Evolutionary conservation across 2,888 invertebrate genomes (phyloP).

Genomic region (Phytoseiulus persimilis): DNA sequence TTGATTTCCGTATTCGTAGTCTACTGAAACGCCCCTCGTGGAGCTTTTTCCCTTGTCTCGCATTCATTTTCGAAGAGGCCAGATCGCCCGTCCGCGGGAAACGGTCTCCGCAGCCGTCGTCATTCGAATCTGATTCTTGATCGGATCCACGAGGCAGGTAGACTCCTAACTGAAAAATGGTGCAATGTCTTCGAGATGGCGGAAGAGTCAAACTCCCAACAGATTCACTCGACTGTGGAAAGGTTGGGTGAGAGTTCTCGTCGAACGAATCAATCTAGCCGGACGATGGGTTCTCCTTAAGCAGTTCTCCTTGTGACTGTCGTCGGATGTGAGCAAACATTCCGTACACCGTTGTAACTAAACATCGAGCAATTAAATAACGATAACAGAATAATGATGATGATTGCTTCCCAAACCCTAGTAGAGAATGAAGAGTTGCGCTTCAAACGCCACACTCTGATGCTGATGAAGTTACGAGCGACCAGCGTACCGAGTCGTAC

Average conservation of each 20-base stretch:
- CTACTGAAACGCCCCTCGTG: background rate
- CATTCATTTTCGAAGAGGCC: background rate
- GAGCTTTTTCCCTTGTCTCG: background rate
- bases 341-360: background rate
- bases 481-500: background rate
- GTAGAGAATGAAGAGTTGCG: background rate
- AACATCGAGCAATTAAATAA: background rate
- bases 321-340: background rate
- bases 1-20: background rate
- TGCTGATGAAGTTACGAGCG: background rate
- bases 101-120: background rate
- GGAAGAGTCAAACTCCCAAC: background rate
- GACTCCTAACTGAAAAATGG: background rate
- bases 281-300: no score
- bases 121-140: background rate
- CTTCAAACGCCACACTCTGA: background rate
- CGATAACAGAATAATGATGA: background rate
- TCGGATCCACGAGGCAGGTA: background rate
- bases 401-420: background rate
- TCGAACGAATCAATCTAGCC: no score
- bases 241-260: no score
- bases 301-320: background rate
- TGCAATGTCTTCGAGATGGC: background rate
- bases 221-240: background rate
- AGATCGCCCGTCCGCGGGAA: background rate